Evolutionary conservation across 1,140 invertebrate species (phyloP), one percentile per base, ranked within the genome.

Genomic region (Batillaria attramentaria): DNA sequence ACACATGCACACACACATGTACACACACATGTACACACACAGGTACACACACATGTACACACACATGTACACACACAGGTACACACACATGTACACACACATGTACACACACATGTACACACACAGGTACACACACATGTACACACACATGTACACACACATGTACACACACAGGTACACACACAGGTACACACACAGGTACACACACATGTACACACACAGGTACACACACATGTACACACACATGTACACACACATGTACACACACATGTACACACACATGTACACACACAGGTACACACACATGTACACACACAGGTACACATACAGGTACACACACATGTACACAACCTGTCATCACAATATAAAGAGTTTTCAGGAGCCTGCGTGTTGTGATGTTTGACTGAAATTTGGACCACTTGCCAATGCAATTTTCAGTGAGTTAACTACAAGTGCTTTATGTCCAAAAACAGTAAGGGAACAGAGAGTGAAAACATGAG

Each of bases 161-260:
- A 50, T 24, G 24, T 24, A 50, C 24, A 24, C 46, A 50, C 46
- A 50, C 46, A 50, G 10, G 24, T 24, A 50, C 24, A 41, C 39
- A 70, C 39, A 70, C 39, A 70, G 18, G 39, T 41, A 70, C 39
- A 41, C 39, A 70, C 18, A 37, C 20, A 37, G 28, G 18, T 41
- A 41, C 28, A 65, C 66, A 28, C 57, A 65, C 31, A 54, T 54
- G 41, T 28, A 41, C 39, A 41, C 39, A 70, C 39, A 70, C 39
- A 70, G 18, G 39, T 41, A 70, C 39, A 70, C 39, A 70, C 39
- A 41, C 35, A 74, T 33, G 37, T 54, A 74, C 43, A 74, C 39
- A 70, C 39, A 70, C 37, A 70, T 41, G 39, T n/a, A 70, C 18
- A 70, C 18, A 70, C 18, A 70, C 18, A 70, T 10, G 39, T 16